Evolutionary conservation across 2,113 vertebrate genomes (phyloP), one percentile per base, ranked within the genome.

Genomic region (Cyphomyrus discorhynchus): DNA sequence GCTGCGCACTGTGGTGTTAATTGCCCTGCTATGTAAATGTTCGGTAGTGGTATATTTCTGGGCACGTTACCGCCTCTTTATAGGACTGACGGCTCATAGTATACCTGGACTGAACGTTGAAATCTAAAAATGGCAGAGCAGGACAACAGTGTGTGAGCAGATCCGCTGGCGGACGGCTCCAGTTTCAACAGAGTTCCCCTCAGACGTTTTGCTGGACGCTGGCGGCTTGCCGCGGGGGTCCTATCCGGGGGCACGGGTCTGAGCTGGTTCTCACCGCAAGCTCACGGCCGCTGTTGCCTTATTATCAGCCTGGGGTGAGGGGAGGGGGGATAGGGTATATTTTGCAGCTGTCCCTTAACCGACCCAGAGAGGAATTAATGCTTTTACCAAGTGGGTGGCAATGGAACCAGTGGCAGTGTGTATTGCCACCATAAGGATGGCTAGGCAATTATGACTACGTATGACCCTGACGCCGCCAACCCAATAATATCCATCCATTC

Each of bases 101-200:
- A 92, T 92, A 92, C 89, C 92, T 90, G 93, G 92, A 91, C 91
- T 91, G 91, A 90, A 89, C 88, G 90, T 89, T 92, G 88, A 24
- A 86, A 84, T 94, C 93, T 95, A 95, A 95, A 94, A 96, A 95
- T 94, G 93, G 94, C 92, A 93, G 90, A 92, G 91, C 91, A 94
- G 93, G 94, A 95, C 89, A 93, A 93, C 91, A 93, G 94, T 94
- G 94, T 95, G 93, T 94, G 94, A 95, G 89, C 87, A 91, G 91
- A 94, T 92, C 92, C 94, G 94, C n/a, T 95, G 93, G 92, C 90
- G 93, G 92, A 92, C 92, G 91, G 92, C 92, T 95, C 93, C 88
- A 92, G 92, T 94, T 95, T 92, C 93, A 90, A 24, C 53, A 45
- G 91, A 90, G 88, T 91, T 86, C 89, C 89, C 88, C 66, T 91